Evolutionary conservation across 2,113 vertebrate species (phyloP).

Genomic region (Desmodus rotundus): DNA sequence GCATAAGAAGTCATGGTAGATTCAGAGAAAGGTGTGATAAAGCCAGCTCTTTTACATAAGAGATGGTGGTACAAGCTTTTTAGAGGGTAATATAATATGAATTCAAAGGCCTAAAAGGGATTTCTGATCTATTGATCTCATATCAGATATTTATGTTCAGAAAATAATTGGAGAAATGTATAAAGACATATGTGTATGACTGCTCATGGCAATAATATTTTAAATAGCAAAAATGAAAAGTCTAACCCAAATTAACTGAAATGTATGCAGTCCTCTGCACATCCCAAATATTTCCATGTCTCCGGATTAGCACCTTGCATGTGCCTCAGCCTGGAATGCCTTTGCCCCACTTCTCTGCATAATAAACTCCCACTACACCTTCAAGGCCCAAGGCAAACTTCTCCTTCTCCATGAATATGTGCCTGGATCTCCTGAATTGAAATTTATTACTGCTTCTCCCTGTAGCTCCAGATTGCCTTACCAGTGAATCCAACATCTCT

Average conservation of each 20-base stretch:
- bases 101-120: neutral
- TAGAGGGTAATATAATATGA: neutral
- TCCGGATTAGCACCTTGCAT: neutral
- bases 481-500: neutral
- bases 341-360: neutral
- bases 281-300: neutral
- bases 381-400: neutral
- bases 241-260: neutral
- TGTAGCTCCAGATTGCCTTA: neutral
- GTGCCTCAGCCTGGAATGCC: neutral
- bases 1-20: neutral
- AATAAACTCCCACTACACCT: neutral
- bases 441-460: neutral
- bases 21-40: neutral
- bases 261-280: neutral
- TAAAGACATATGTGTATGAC: neutral
- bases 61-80: neutral
- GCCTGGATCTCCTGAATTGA: neutral
- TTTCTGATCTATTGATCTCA: neutral
- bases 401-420: neutral
- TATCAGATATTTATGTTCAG: neutral
- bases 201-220: neutral
- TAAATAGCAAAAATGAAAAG: neutral
- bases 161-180: neutral
- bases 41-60: neutral